Conservation (phyloP, 2,797 vertebrate genomes). For the Australoheros facetus region DNA sequence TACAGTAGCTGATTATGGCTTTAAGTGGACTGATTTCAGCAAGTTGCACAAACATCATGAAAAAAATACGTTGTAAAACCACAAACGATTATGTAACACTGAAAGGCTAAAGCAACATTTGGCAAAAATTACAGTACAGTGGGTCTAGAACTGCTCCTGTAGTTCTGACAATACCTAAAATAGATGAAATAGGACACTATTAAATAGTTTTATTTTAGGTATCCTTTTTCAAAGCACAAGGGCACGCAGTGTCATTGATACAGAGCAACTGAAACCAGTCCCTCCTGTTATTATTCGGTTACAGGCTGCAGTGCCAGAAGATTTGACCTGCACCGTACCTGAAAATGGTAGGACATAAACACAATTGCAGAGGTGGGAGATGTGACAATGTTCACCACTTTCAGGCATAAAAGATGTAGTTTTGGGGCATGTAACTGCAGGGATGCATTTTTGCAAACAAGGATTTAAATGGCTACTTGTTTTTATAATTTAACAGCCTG, state of each 20-base stretch:
- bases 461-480: background rate
- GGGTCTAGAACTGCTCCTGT: background rate
- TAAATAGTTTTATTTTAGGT: slow-evolving; percentile 39
- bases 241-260: slow-evolving; percentile 34
- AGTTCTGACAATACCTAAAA: slow-evolving; percentile 18
- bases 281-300: slow-evolving; percentile 18
- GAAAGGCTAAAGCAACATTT: background rate
- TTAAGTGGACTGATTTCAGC: background rate
- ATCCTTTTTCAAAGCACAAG: slow-evolving; percentile 52
- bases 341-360: background rate
- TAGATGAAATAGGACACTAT: slow-evolving; percentile 32
- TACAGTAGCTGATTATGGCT: background rate
- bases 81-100: background rate
- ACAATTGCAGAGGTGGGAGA: background rate
- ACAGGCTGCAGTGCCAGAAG: slow-evolving; percentile 32
- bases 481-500: background rate
- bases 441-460: background rate
- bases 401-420: background rate
- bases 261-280: slow-evolving; percentile 36
- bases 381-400: background rate
- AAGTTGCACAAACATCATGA: background rate
- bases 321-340: slow-evolving; percentile 9
- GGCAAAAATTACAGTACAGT: background rate
- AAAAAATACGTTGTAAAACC: background rate
- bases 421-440: background rate